phyloP scores from a whole-genome alignment of 2,888 invertebrate genomes.

The Parthenolecanium corni region DNA sequence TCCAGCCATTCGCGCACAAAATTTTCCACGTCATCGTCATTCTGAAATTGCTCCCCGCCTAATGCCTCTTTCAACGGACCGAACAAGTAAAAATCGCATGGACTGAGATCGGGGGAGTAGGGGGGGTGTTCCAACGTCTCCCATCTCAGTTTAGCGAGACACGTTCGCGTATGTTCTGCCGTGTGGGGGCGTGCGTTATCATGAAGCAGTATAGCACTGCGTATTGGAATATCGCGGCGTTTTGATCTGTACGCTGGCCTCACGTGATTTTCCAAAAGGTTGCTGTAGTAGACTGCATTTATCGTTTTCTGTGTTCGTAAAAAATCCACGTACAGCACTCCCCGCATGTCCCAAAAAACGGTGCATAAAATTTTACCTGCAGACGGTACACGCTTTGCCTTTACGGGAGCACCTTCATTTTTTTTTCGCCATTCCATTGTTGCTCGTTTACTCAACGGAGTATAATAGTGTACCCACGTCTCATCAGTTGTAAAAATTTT shows the following conservation, averaged over 20 bases:
- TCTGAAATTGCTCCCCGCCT: neutral
- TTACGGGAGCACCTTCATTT: conserved; percentile 15
- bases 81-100: neutral
- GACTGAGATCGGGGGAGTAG: neutral
- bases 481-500: conserved; percentile 13
- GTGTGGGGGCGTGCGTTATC: neutral
- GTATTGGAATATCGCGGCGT: too few species aligned
- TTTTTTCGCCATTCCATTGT: conserved; percentile 18
- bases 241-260: too few species aligned
- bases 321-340: conserved; percentile 1
- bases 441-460: conserved; percentile 9
- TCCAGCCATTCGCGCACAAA: neutral
- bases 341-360: conserved; percentile 10
- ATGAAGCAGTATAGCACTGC: too few species aligned
- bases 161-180: neutral
- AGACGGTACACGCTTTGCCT: conserved; percentile 11
- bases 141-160: neutral
- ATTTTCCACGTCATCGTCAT: neutral
- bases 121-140: neutral
- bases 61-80: neutral
- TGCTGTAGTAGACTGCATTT: neutral
- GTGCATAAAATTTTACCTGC: conserved; percentile 12
- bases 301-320: neutral
- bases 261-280: neutral
- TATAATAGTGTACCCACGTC: conserved; percentile 15